Evolutionary conservation across 2,113 vertebrate genomes (phyloP).

Genomic region (Microtus ochrogaster): DNA sequence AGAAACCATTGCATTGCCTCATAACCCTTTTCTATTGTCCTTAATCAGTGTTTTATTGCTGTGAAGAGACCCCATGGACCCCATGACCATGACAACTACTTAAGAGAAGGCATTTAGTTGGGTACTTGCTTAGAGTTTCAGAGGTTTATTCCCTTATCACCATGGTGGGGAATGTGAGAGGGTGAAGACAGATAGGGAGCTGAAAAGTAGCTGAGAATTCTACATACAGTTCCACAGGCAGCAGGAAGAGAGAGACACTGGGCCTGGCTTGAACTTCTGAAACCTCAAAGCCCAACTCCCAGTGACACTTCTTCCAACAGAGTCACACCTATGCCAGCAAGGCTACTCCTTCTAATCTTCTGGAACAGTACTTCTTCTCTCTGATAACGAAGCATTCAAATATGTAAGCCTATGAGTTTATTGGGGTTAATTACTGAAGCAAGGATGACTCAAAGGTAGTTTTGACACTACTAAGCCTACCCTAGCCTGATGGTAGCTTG

Average conservation of each 20-base stretch:
- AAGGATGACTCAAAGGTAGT: background rate
- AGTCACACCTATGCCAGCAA: background rate
- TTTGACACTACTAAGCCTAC: too few relatives aligned
- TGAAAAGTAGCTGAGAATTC: background rate
- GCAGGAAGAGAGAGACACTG: background rate
- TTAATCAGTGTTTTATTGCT: background rate
- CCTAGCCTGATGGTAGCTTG: background rate
- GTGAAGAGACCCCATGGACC: background rate
- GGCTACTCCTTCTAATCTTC: background rate
- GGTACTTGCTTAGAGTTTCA: background rate
- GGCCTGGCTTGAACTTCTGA: background rate
- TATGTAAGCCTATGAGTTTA: background rate
- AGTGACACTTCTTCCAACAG: background rate
- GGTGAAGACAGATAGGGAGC: background rate
- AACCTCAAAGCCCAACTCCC: background rate
- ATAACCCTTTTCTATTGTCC: background rate
- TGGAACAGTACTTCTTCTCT: too few relatives aligned
- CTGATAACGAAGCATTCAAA: too few relatives aligned
- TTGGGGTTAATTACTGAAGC: background rate
- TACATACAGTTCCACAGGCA: too few relatives aligned
- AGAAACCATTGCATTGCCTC: background rate
- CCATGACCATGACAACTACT: background rate
- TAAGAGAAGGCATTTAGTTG: background rate
- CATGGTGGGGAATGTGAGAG: fast-evolving
- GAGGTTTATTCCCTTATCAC: background rate